Conservation (phyloP, 2,113 vertebrate species). For the Pseudorhombus dupliciocellatus region DNA sequence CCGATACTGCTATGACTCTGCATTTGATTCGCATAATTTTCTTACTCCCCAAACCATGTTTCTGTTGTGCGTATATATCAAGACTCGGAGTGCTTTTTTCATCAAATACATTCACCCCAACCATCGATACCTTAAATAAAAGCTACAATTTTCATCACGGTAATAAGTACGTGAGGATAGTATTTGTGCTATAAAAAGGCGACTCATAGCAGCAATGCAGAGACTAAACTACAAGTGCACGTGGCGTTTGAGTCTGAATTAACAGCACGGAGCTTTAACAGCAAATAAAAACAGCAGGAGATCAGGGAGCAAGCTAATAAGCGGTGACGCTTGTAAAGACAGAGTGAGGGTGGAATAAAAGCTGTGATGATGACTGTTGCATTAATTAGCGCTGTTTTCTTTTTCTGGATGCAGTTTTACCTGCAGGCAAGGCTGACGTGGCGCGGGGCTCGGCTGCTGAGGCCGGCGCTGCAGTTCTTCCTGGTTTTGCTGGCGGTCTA, state of each 20-base stretch:
- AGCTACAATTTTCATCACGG: background rate
- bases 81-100: too few relatives aligned
- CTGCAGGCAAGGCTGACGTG: conserved; percentile 81
- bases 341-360: background rate
- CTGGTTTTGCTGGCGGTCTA: conserved; percentile 82
- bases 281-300: background rate
- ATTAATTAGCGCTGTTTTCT: background rate
- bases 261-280: background rate
- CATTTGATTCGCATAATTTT: too few relatives aligned
- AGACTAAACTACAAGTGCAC: background rate
- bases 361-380: background rate
- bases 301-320: background rate
- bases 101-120: background rate
- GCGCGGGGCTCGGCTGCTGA: conserved; percentile 77
- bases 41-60: too few relatives aligned
- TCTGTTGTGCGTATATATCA: too few relatives aligned
- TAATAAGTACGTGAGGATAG: background rate
- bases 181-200: background rate
- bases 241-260: too few relatives aligned
- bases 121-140: background rate
- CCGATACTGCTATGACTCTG: too few relatives aligned
- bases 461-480: conserved; percentile 81
- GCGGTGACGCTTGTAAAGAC: background rate
- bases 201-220: background rate
- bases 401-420: conserved; percentile 76